These are phyloP conservation scores for Aphyosemion australe DNA, from an alignment of 2,113 vertebrate genomes.

Conservation along the genomic window DNA sequence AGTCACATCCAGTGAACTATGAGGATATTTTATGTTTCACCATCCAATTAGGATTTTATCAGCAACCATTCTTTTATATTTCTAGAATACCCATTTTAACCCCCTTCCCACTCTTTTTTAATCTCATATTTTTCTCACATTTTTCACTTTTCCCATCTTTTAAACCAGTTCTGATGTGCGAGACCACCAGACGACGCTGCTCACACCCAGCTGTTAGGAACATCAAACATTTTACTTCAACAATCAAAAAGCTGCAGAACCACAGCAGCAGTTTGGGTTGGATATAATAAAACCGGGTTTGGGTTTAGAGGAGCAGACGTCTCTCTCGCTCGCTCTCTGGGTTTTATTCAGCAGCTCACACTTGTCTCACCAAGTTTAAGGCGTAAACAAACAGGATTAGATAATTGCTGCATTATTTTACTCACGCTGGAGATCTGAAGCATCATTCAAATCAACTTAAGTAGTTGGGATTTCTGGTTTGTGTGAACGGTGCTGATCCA, in stretches of 20 bases:
- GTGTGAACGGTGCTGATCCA: conserved; percentile 45
- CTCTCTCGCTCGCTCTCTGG: not conserved
- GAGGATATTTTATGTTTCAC: too few species aligned
- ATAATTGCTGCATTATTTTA: conserved; percentile 56
- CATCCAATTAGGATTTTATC: too few species aligned
- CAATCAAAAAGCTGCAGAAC: conserved; percentile 33
- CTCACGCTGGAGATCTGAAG: conserved; percentile 35
- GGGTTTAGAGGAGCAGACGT: conserved; percentile 38
- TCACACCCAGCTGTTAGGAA: conserved; percentile 59
- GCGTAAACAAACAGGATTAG: conserved; percentile 56
- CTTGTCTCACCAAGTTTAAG: conserved; percentile 47
- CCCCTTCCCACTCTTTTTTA: not conserved
- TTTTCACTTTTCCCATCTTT: conserved; percentile 27
- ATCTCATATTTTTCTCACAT: conserved; percentile 6
- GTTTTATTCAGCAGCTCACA: conserved; percentile 43
- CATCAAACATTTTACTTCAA: conserved; percentile 33
- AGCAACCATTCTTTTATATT: not conserved
- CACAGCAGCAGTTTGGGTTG: conserved; percentile 14
- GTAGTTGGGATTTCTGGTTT: conserved; percentile 43
- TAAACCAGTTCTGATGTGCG: conserved; percentile 39
- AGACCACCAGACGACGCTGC: conserved; percentile 26
- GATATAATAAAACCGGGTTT: conserved; percentile 33
- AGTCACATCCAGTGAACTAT: too few species aligned
- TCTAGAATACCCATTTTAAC: not conserved
- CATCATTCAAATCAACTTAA: conserved; percentile 39